Base-by-base conservation (phyloP, 2,113 vertebrate species). In the Pongo abelii region DNA sequence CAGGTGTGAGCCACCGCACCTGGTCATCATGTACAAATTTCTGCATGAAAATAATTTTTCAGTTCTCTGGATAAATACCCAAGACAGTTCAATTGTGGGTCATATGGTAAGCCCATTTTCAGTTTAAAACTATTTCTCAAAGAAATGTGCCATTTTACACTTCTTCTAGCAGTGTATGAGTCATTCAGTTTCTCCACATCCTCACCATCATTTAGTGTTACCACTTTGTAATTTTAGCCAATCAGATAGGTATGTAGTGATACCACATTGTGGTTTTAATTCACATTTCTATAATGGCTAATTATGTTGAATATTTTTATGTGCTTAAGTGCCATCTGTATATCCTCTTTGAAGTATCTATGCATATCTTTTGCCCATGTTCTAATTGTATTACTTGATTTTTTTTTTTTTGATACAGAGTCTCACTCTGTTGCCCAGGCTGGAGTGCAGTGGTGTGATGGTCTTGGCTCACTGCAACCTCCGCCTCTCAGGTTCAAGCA, bases 31-130 rank as follows among this genome's bases (percentile, higher is more conserved):
- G 27, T 64, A 52, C 35, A 87, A 30, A 10, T 84, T 88, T 91
- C 87, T 93, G 10, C 67, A 89, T 64, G 61, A 89, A 89, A 89
- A 78, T 83, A 92, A 64, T 18, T 50, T 61, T 92, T 92, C 32
- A 75, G 79, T 87, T 69, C 38, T 91, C 48, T 83, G 7, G n/a
- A 78, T 94, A 88, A 92, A 89, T 85, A 11, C 50, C 35, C n/a
- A 55, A 80, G 12, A n/a, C 30, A 46, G 61, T 50, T 38, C 25
- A 87, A 80, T 75, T 75, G 55, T 27, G 50, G 50, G 46, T 84
- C 55, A 61, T 32, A 69, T 67, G 38, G 7, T 64, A 81, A 67
- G 38, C n/a, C 12, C 3, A 23, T 79, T 89, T 93, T 74, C 74
- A 80, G 30, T 48, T 89, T 59, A 25, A n/a, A 91, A 77, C 32